A percentile compares a stretch with the other conserved stretches of the same genome.
Conservation (phyloP, 2,888 invertebrate species). For the Encarsia formosa region DNA sequence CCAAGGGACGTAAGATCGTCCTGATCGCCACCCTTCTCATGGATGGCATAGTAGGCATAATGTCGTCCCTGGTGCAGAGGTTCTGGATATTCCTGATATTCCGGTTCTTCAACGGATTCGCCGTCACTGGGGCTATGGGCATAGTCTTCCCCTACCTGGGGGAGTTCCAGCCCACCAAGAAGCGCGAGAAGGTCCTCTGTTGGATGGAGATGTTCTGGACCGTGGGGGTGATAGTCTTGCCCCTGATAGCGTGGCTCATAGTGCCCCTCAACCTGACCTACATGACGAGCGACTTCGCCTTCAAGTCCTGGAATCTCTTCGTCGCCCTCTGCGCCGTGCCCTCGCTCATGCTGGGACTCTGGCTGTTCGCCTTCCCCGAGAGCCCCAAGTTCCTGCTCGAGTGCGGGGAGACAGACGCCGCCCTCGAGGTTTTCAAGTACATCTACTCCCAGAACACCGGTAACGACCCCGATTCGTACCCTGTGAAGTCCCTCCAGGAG, state of each 20-base stretch:
- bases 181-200: constrained; percentile 74
- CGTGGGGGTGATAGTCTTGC: constrained; percentile 69
- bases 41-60: constrained; percentile 68
- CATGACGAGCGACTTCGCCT: constrained; percentile 59
- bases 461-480: constrained; percentile 65
- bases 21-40: constrained; percentile 69
- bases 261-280: constrained; percentile 67
- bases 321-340: constrained; percentile 72
- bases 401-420: constrained; percentile 73
- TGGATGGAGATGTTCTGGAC: constrained; percentile 88
- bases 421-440: constrained; percentile 63
- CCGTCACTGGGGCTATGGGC: constrained; percentile 80
- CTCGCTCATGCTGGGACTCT: constrained; percentile 63
- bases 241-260: constrained; percentile 74
- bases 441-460: constrained; percentile 72
- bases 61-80: constrained; percentile 71
- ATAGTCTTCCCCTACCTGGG: constrained; percentile 79
- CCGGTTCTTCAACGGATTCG: constrained; percentile 74
- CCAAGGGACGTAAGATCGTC: constrained; percentile 72
- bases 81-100: constrained; percentile 69
- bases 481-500: constrained; percentile 68
- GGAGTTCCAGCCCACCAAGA: constrained; percentile 76
- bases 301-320: constrained; percentile 78
- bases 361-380: constrained; percentile 74
- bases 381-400: constrained; percentile 80